These are phyloP conservation scores for Petrophora chlorosata DNA, from an alignment of 2,888 invertebrate species.

Conservation along the genomic window DNA sequence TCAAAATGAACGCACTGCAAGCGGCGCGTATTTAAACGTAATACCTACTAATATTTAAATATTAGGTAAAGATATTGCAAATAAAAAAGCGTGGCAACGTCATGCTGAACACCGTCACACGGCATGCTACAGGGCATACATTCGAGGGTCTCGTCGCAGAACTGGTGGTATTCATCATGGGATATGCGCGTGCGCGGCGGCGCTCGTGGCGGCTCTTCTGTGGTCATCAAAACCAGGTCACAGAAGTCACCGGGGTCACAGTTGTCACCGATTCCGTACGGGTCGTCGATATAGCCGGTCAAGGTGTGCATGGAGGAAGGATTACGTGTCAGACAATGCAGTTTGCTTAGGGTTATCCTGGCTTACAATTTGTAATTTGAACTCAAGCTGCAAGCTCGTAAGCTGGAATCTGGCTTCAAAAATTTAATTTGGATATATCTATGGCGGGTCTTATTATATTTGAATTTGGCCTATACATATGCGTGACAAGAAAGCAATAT, in stretches of 20 bases:
- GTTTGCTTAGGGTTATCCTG: neutral
- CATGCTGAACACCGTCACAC: slow-evolving; percentile 53
- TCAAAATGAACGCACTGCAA: slow-evolving; percentile 2
- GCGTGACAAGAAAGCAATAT: too few relatives aligned
- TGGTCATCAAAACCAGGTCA: neutral
- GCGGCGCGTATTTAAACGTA: too few relatives aligned
- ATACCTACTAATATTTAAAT: too few relatives aligned
- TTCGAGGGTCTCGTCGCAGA: slow-evolving; percentile 91
- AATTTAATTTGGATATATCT: too few relatives aligned
- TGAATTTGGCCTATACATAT: too few relatives aligned
- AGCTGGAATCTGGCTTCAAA: slow-evolving; percentile 7
- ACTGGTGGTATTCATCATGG: slow-evolving; percentile 91
- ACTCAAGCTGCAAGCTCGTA: slow-evolving; percentile 1
- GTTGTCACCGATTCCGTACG: slow-evolving; percentile 18
- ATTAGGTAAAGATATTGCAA: slow-evolving; percentile 44
- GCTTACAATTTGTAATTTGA: neutral
- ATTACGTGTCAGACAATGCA: slow-evolving; percentile 42
- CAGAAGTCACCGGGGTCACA: slow-evolving; percentile 38
- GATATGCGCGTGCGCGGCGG: slow-evolving; percentile 84
- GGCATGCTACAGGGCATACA: slow-evolving; percentile 81
- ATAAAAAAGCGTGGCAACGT: slow-evolving; percentile 60
- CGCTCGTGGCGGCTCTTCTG: slow-evolving; percentile 71
- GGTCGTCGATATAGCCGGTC: slow-evolving; percentile 21
- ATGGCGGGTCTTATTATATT: too few relatives aligned
- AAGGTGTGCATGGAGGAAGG: slow-evolving; percentile 51